Conservation (phyloP, 2,888 invertebrate species). For the Tineola bisselliella region DNA sequence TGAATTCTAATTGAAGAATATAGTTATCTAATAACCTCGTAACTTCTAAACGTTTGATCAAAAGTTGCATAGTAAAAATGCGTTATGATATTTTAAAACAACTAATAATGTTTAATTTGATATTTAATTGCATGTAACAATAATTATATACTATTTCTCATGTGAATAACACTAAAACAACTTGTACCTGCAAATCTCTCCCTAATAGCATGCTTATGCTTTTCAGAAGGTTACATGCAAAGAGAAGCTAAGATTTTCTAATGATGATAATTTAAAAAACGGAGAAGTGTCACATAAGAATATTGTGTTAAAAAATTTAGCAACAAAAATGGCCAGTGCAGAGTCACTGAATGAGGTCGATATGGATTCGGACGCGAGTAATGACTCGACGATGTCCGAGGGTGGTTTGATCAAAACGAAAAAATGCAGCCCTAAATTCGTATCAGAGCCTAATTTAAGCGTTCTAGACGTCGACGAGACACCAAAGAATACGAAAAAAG, state of each 20-base stretch:
- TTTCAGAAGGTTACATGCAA: slow-evolving; percentile 47
- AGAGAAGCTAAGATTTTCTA: slow-evolving; percentile 39
- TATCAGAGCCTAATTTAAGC: slow-evolving; percentile 59
- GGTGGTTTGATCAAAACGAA: slow-evolving; percentile 42
- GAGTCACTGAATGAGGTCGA: slow-evolving; percentile 41
- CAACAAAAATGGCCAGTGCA: slow-evolving; percentile 50
- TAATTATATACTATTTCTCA: too few relatives aligned
- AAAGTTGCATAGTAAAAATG: too few relatives aligned
- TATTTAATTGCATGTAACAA: too few relatives aligned
- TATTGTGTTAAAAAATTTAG: slow-evolving; percentile 54
- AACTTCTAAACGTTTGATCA: too few relatives aligned
- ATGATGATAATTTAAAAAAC: slow-evolving; percentile 35
- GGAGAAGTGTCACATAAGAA: slow-evolving; percentile 53
- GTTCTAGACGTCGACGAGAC: slow-evolving; percentile 47
- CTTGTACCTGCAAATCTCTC: slow-evolving; percentile 14
- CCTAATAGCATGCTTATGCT: slow-evolving; percentile 31
- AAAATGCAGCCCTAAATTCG: slow-evolving; percentile 57
- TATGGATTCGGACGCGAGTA: slow-evolving; percentile 53
- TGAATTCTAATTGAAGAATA: too few relatives aligned
- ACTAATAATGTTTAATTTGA: too few relatives aligned
- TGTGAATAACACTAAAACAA: too few relatives aligned
- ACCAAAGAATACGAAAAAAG: slow-evolving; percentile 48
- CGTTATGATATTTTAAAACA: too few relatives aligned
- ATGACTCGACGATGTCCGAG: slow-evolving; percentile 56
- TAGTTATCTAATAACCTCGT: too few relatives aligned